Conservation (phyloP, 2,797 vertebrate genomes). For the Gallirallus australis region DNA sequence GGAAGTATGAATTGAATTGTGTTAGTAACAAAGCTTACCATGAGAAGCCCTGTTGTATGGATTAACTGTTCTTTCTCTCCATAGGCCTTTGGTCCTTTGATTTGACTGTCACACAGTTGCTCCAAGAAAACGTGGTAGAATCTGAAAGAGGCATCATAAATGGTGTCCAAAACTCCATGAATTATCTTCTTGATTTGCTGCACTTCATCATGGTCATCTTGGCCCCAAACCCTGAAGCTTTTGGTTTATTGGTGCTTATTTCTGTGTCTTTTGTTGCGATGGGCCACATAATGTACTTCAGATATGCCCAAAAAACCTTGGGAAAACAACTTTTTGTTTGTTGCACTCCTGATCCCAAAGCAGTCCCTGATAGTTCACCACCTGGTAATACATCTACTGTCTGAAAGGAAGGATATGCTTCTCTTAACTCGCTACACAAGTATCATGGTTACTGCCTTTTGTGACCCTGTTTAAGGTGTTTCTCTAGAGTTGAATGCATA, state of each 20-base stretch:
- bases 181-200: constrained; percentile 97
- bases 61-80: constrained; percentile 13
- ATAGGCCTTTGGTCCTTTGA: constrained; percentile 98
- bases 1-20: background rate
- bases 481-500: constrained; percentile 54
- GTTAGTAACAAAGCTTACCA: background rate
- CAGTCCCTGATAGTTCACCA: constrained; percentile 72
- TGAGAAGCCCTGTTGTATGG: background rate
- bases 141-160: constrained; percentile 97
- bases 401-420: constrained; percentile 53
- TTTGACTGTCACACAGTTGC: constrained; percentile 96
- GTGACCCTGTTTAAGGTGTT: constrained; percentile 34
- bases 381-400: constrained; percentile 70
- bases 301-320: constrained; percentile 91
- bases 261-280: constrained; percentile 96
- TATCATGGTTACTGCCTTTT: background rate
- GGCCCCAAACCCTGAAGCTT: constrained; percentile 95
- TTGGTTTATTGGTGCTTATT: constrained; percentile 95
- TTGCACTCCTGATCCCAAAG: constrained; percentile 85
- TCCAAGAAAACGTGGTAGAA: constrained; percentile 97
- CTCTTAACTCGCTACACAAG: constrained; percentile 14
- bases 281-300: constrained; percentile 97
- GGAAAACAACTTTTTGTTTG: constrained; percentile 89
- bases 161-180: constrained; percentile 99
- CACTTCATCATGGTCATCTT: constrained; percentile 99